A percentile compares a stretch with the other conserved stretches of the same genome.
phyloP scores from a whole-genome alignment of 2,888 invertebrate genomes.

The Cerceris rybyensis region DNA sequence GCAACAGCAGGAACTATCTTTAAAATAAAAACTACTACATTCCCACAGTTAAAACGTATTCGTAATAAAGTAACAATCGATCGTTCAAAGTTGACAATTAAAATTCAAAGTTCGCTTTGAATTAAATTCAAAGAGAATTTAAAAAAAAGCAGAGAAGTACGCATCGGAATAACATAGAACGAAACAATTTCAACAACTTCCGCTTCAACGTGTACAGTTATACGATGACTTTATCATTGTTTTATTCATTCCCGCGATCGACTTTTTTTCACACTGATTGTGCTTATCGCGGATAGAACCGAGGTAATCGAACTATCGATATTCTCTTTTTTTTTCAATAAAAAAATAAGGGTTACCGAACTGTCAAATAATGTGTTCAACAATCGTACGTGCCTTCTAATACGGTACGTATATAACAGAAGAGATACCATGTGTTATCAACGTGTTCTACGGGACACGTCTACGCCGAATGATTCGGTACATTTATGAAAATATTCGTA shows the following conservation, averaged over 20 bases:
- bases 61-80: background rate
- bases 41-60: background rate
- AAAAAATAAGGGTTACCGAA: background rate
- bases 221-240: background rate
- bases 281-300: background rate
- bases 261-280: background rate
- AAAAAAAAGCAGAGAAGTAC: background rate
- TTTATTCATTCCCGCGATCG: background rate
- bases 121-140: background rate
- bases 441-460: background rate
- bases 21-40: conserved; percentile 12
- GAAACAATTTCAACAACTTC: conserved; percentile 33
- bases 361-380: conserved; percentile 4
- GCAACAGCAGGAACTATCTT: conserved; percentile 8
- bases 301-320: background rate
- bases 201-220: conserved; percentile 14
- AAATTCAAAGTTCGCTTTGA: background rate
- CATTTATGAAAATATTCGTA: conserved; percentile 20
- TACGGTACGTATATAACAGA: background rate
- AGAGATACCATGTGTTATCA: background rate
- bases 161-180: background rate
- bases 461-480: background rate
- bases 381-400: conserved; percentile 2
- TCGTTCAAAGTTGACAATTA: background rate
- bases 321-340: background rate